Base-by-base conservation (phyloP, 2,113 vertebrate species). In the Australoheros scitulus region DNA sequence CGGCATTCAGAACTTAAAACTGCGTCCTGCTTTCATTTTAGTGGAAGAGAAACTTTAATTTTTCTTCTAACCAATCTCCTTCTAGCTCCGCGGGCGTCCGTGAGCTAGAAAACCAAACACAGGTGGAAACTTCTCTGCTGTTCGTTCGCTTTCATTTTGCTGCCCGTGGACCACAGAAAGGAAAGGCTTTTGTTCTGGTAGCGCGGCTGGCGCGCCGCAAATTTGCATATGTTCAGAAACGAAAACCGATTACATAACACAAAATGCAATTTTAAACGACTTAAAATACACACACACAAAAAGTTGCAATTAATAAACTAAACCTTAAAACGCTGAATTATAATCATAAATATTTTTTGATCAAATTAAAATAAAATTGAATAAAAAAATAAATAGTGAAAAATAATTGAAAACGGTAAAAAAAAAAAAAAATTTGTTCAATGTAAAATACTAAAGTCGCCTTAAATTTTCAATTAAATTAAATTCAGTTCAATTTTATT, bases 21-120 rank as follows among this genome's bases (percentile, higher is more conserved):
- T 24, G 18, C 34, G 14, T 11, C 14, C 10, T 2, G 22, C 76
- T 89, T 92, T 92, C 85, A 75, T 24, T 92, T 91, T 2, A 4
- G 38, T 11, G 29, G 79, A 90, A 90, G 2, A 20, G 88, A 87
- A 87, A 84, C 75, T 56, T 3, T 4, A 7, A 7, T 47, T 61
- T 14, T 36, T 7, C n/a, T 56, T 24, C 32, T 9, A 3, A 11
- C 24, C 32, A 81, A 0, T 43, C 29, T 14, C 52, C 15, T 17
- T 22, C 15, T n/a, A 14, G 61, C 22, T 56, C 63, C 7, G 14
- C 15, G 41, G 3, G 15, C 10, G 4, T 52, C 56, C 38, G 32
- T 41, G 32, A 72, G 4, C 29, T 18, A 70, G 11, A 26, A 43
- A 52, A 60, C 41, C 72, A 56, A 61, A 32, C 8, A 2, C 3